These are phyloP conservation scores for Zapus hudsonius DNA, from an alignment of 2,113 vertebrate species.

Conservation along the genomic window DNA sequence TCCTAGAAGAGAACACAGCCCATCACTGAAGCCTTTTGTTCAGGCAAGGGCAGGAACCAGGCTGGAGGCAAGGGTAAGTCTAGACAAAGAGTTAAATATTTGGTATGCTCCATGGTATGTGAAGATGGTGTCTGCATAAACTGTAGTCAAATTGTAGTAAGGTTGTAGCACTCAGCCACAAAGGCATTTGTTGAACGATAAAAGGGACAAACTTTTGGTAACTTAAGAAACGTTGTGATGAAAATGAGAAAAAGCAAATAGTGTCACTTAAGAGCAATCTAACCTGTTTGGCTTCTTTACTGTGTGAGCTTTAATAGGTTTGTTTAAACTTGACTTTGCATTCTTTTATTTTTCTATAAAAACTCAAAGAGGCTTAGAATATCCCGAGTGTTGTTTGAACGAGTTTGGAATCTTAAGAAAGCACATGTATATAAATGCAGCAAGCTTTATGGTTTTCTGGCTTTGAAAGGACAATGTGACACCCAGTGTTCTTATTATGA, in stretches of 20 bases:
- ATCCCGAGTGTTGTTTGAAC: not conserved
- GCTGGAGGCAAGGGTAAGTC: not conserved
- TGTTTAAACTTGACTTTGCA: conserved; percentile 48
- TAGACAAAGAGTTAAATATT: not conserved
- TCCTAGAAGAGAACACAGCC: not conserved
- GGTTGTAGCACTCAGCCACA: not conserved
- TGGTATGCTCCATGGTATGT: not conserved
- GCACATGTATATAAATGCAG: conserved; percentile 1
- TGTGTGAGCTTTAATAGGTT: not conserved
- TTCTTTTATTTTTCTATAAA: conserved; percentile 47
- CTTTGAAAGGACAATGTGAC: conserved; percentile 43
- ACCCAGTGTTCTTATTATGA: conserved; percentile 30
- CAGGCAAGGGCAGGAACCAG: not conserved
- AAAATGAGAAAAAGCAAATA: conserved; percentile 32
- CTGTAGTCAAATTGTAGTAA: not conserved
- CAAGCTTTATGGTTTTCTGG: conserved; percentile 16
- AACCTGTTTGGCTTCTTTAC: not conserved
- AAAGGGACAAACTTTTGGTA: conserved; percentile 12
- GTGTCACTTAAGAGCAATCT: not conserved
- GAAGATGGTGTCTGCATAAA: not conserved
- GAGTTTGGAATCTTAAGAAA: conserved; percentile 42
- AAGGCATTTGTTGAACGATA: conserved; percentile 44
- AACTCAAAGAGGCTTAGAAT: not conserved
- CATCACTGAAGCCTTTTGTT: conserved; percentile 26
- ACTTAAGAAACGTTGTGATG: not conserved